Evolutionary conservation across 2,888 invertebrate genomes (phyloP), one percentile per base, ranked within the genome.

Genomic region (Drosophila kokeensis): DNA sequence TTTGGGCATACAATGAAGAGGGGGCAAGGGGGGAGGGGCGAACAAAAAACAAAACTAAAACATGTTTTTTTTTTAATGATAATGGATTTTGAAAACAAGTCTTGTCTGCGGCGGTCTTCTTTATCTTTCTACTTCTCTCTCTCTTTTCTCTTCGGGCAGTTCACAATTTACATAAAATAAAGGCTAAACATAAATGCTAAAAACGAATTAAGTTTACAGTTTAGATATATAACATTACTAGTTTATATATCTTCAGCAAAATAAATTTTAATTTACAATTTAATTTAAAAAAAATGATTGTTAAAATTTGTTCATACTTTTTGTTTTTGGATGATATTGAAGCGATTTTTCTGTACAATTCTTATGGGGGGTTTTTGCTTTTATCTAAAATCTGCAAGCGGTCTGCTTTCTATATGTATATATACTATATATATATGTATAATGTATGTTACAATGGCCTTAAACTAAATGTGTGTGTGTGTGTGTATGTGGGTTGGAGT

Each of bases 321-420:
- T 40, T 21, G n/a, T 36, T 49, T 57, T 36, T 30, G 24, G 64
- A 61, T 76, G 77, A 77, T 73, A 73, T 74, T 69, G 77, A 77
- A 77, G 77, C 77, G 77, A 76, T 72, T 72, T 61, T 53, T 76
- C 67, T 76, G 11, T 76, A 76, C 76, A 76, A 13, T 55, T 52
- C 21, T 54, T 59, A 36, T 40, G 24, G 15, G 54, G 10, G 10
- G 4, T 21, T 32, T 24, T 40, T 13, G 32, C 42, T 27, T 71
- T 64, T 66, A 49, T 24, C 69, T 74, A 69, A 27, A 36, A 70
- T 49, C 69, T 60, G 50, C 32, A 7, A 32, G 32, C 48, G 21
- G 21, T 7, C 29, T 58, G 36, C 57, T 34, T 18, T 57, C 54
- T 50, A 11, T 48, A 45, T 55, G 45, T 24, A 45, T 45, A 45